These are phyloP conservation scores for Stenoptilia bipunctidactyla DNA, from an alignment of 2,888 invertebrate genomes.

Conservation along the genomic window DNA sequence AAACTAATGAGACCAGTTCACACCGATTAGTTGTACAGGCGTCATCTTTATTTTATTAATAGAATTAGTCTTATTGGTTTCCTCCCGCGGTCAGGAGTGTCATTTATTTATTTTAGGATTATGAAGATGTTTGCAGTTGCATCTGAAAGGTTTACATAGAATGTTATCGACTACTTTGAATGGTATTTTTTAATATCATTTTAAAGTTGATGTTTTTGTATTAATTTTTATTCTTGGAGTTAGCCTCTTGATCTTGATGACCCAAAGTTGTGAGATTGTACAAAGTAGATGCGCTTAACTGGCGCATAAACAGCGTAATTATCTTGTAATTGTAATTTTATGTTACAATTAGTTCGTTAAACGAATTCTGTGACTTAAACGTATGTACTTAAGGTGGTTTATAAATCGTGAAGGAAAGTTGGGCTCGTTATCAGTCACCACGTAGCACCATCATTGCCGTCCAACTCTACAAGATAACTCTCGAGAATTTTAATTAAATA, in stretches of 20 bases:
- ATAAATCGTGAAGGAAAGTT: constrained; percentile 38
- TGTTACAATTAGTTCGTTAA: constrained; percentile 50
- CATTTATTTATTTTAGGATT: constrained; percentile 44
- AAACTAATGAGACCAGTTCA: constrained; percentile 65
- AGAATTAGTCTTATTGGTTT: constrained; percentile 56
- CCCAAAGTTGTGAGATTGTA: constrained; percentile 9
- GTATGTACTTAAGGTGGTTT: constrained; percentile 54
- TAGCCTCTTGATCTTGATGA: constrained; percentile 7
- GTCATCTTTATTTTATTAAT: constrained; percentile 40
- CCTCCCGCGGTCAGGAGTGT: constrained; percentile 48
- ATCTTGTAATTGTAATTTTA: constrained; percentile 67
- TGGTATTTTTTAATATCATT: constrained; percentile 63
- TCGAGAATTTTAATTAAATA: constrained; percentile 70
- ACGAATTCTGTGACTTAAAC: constrained; percentile 51
- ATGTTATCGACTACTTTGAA: constrained; percentile 36
- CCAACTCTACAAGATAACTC: constrained; percentile 69
- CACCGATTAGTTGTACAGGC: constrained; percentile 45
- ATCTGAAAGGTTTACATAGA: constrained; percentile 24
- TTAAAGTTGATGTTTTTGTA: constrained; percentile 42
- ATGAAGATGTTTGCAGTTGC: constrained; percentile 24
- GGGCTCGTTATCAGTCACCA: constrained; percentile 58
- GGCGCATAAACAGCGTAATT: constrained; percentile 35
- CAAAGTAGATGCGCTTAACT: constrained; percentile 1
- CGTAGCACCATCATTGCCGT: constrained; percentile 69
- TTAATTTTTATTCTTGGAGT: neutral